Conservation (phyloP, 1,140 invertebrate species). For the Zaprionus ornatus region DNA sequence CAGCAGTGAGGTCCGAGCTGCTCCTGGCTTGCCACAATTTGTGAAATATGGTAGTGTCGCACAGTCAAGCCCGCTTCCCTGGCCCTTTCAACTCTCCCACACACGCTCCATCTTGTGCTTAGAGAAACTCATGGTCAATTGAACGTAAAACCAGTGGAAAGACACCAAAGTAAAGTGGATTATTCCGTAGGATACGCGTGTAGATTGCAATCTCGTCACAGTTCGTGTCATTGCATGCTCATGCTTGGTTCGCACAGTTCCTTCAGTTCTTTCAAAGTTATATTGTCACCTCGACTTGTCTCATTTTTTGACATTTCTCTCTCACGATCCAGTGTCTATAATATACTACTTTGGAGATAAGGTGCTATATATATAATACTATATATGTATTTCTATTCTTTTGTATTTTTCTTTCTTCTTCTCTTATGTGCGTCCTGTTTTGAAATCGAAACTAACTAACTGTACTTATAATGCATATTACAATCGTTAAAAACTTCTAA, state of each 20-base stretch:
- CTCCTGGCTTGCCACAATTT: not conserved
- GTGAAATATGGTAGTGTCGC: constrained; percentile 2
- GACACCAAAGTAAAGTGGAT: constrained; percentile 20
- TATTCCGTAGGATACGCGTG: constrained; percentile 5
- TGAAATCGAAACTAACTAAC: constrained; percentile 48
- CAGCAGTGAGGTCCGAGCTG: not conserved
- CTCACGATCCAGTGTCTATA: constrained; percentile 58
- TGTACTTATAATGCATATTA: constrained; percentile 19
- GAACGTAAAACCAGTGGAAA: constrained; percentile 39
- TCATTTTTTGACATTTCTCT: constrained; percentile 52
- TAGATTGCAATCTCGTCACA: constrained; percentile 27
- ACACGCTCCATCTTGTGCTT: constrained; percentile 10
- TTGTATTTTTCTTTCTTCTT: constrained; percentile 69
- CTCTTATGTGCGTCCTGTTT: constrained; percentile 67
- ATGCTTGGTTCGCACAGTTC: constrained; percentile 17
- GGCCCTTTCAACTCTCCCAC: not conserved
- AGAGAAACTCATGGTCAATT: constrained; percentile 72
- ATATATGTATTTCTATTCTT: constrained; percentile 46
- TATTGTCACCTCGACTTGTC: constrained; percentile 17
- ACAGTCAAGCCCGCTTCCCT: not conserved
- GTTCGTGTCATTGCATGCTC: constrained; percentile 16
- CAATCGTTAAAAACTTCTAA: constrained; percentile 23
- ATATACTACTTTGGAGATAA: constrained; percentile 20
- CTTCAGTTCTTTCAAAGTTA: constrained; percentile 8
- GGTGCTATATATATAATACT: constrained; percentile 40